These are phyloP conservation scores for Eubucco bourcierii DNA, from an alignment of 2,113 vertebrate genomes.

Conservation along the genomic window DNA sequence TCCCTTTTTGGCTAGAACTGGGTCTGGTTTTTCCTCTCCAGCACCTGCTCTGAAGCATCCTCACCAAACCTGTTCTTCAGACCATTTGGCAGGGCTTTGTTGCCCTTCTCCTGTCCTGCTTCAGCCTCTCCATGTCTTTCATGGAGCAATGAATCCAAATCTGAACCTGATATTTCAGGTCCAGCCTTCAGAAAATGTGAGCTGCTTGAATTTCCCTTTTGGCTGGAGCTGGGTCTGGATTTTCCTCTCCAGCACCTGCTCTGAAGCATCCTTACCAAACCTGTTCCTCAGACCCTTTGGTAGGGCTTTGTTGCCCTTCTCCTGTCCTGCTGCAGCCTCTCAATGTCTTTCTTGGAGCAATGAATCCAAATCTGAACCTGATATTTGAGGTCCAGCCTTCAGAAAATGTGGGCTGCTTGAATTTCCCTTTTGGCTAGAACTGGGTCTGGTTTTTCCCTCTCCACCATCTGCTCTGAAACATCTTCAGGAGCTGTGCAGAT, in stretches of 20 bases:
- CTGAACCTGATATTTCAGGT: background rate
- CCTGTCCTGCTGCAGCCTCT: too few relatives aligned
- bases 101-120: too few relatives aligned
- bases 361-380: background rate
- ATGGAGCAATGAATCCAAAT: too few relatives aligned
- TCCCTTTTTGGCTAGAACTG: too few relatives aligned
- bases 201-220: background rate
- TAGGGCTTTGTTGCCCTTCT: too few relatives aligned
- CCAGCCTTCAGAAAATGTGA: background rate
- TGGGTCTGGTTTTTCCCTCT: background rate
- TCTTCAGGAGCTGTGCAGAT: background rate
- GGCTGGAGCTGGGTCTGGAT: background rate
- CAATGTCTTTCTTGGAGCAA: too few relatives aligned
- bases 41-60: too few relatives aligned
- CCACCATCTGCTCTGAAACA: background rate
- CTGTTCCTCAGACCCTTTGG: too few relatives aligned
- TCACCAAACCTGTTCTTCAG: too few relatives aligned
- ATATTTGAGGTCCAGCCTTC: background rate
- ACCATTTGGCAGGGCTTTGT: too few relatives aligned
- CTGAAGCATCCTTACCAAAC: background rate
- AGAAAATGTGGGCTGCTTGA: fast-evolving
- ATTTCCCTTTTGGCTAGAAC: background rate
- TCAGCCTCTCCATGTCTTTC: too few relatives aligned
- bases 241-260: background rate
- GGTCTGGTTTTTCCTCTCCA: too few relatives aligned